Conservation (phyloP, 2,113 vertebrate species). For the Heterochromis multidens region DNA sequence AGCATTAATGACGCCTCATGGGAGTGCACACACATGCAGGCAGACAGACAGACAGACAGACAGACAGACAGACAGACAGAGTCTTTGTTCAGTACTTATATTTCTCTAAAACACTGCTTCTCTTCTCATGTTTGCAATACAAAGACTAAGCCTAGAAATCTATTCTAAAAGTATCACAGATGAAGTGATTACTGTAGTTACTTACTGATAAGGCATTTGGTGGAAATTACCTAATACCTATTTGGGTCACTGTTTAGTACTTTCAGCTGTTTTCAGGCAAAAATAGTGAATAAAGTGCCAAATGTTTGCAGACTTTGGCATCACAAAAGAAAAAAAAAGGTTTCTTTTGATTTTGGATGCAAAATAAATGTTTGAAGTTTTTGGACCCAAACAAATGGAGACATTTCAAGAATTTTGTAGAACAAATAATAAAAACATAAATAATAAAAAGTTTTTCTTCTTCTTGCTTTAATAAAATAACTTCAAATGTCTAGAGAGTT, state of each 20-base stretch:
- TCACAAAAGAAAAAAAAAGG: background rate
- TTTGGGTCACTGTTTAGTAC: background rate
- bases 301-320: background rate
- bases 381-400: background rate
- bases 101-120: background rate
- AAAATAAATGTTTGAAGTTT: background rate
- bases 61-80: too few relatives aligned
- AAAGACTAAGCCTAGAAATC: background rate
- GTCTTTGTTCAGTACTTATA: background rate
- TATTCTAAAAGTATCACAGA: background rate
- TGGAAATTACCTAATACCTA: background rate
- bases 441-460: background rate
- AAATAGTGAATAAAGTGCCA: background rate
- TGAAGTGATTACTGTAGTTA: background rate
- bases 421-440: background rate
- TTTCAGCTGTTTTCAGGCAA: background rate
- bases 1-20: slow-evolving; percentile 38
- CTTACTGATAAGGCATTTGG: background rate
- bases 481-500: background rate
- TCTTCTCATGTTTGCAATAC: background rate
- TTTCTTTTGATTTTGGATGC: background rate
- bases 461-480: background rate
- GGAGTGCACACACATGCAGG: background rate
- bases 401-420: background rate
- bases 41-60: too few relatives aligned